Evolutionary conservation across 1,140 invertebrate species (phyloP).

Genomic region (Homarus americanus): DNA sequence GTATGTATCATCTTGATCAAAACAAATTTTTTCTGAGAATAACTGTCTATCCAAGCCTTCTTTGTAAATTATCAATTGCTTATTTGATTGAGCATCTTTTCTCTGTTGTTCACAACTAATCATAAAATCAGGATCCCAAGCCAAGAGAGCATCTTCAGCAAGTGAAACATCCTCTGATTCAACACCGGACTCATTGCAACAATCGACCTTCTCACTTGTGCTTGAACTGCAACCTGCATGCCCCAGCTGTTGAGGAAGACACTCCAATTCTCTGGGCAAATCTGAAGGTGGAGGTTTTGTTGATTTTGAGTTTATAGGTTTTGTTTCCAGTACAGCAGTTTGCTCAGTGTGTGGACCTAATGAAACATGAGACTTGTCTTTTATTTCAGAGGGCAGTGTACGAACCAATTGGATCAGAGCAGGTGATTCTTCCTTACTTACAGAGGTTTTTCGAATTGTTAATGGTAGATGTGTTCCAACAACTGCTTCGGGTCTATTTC

Average conservation of each 20-base stretch:
- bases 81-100: not conserved
- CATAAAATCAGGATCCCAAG: not conserved
- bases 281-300: too few species aligned
- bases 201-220: too few species aligned
- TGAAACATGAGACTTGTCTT: not conserved
- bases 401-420: not conserved
- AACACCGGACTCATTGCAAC: not conserved
- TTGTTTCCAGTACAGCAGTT: not conserved
- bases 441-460: not conserved
- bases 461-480: not conserved
- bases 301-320: not conserved
- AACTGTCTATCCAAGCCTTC: not conserved
- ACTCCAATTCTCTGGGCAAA: not conserved
- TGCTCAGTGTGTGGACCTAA: too few species aligned
- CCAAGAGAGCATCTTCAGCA: conserved; percentile 22
- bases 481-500: not conserved
- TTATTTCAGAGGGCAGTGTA: not conserved
- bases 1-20: not conserved
- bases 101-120: not conserved
- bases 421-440: not conserved
- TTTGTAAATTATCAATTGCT: not conserved
- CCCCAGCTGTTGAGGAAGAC: not conserved
- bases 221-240: too few species aligned
- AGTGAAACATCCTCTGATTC: conserved; percentile 11
- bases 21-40: not conserved